Evolutionary conservation across 2,797 vertebrate species (phyloP).

Genomic region (Spondyliosoma cantharus): DNA sequence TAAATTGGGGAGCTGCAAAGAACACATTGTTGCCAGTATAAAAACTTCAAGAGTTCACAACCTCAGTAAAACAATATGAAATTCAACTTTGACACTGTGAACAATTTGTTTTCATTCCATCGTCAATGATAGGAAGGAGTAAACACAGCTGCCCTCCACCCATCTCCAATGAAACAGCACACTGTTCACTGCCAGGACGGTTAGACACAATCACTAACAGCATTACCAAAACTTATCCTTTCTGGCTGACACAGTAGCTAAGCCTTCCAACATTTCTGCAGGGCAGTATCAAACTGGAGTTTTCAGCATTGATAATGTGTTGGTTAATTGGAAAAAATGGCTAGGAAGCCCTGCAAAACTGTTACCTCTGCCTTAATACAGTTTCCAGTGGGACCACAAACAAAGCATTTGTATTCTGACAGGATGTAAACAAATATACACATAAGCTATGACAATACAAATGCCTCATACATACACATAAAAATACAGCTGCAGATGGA

Average conservation of each 20-base stretch:
- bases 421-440: constrained; percentile 13
- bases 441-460: constrained; percentile 10
- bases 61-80: constrained; percentile 49
- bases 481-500: constrained; percentile 13
- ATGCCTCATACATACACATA: neutral
- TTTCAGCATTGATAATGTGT: neutral
- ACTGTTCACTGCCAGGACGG: constrained; percentile 8
- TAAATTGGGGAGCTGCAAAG: neutral
- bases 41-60: constrained; percentile 47
- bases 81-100: constrained; percentile 47
- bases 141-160: constrained; percentile 28
- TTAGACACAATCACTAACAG: constrained; percentile 7
- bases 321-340: neutral
- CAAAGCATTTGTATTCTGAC: constrained; percentile 32
- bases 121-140: constrained; percentile 46
- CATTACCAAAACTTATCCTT: neutral
- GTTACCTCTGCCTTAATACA: constrained; percentile 32
- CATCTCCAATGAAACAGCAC: constrained; percentile 25
- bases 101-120: constrained; percentile 58
- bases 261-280: constrained; percentile 3
- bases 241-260: constrained; percentile 3
- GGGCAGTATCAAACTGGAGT: neutral
- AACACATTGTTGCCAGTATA: constrained; percentile 32
- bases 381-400: constrained; percentile 44
- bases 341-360: neutral